Base-by-base conservation (phyloP, 1,140 invertebrate genomes). In the Cephus cinctus region DNA sequence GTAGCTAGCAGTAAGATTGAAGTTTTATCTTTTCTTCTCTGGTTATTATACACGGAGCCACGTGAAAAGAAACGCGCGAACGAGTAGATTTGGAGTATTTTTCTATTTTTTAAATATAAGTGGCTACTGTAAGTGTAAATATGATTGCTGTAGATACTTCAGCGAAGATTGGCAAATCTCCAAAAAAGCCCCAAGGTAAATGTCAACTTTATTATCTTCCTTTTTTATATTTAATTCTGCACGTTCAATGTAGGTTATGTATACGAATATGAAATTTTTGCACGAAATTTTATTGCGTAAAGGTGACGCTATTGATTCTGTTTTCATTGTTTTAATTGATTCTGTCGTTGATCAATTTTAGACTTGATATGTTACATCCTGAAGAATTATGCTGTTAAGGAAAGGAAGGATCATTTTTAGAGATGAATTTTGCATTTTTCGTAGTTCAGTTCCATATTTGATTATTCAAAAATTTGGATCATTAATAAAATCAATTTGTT, bases 161-260 rank as follows among this genome's bases (percentile, higher is more conserved):
- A 0, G 34, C 14, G 19, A 36, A 14, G 14, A 36, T 36, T 12
- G 19, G 19, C 11, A 36, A n/a, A 18, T 36, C 34, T 12, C 34
- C 34, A 8, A 36, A 15, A 36, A 36, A 36, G 19, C 34, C 34
- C 3, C 14, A 36, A 36, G 9, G 34, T 36, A 36, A 36, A n/a
- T 12, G 14, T 36, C 8, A 8, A 5, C 8, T 15, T 14, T 12
- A 9, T 3, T 8, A 11, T 14, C 34, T 12, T 4, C 19, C 8
- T 12, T 8, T 11, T 1, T 6, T 4, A 36, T 30, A 11, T 30
- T 30, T 11, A 12, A 12, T 30, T 30, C 11, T 30, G 12, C 2
- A 4, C 14, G 12, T 2, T 30, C 3, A 2, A 30, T 3, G 3
- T 30, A 30, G 9, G 12, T 12, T 11, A 30, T 30, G 2, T 12